phyloP scores from a whole-genome alignment of 2,113 vertebrate genomes.

The Litocranius walleri region DNA sequence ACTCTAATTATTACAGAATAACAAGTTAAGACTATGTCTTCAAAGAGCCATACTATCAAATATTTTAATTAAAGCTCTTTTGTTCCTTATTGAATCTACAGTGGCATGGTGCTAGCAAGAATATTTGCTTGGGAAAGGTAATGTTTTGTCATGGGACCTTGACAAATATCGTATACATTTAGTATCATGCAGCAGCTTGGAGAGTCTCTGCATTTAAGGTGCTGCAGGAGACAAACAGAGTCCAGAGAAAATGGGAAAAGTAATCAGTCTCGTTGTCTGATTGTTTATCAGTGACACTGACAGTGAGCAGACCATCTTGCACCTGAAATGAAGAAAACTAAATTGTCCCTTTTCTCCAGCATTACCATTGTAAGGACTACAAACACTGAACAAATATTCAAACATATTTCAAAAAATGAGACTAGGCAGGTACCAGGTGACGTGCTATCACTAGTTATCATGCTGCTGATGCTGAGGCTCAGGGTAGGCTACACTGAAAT shows the following conservation, averaged over 20 bases:
- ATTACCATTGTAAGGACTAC: not conserved
- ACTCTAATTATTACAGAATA: not conserved
- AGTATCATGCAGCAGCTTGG: not conserved
- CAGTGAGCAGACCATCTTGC: not conserved
- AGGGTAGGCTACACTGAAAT: not conserved
- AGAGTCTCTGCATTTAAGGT: not conserved
- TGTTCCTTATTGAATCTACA: not conserved
- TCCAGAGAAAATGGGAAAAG: not conserved
- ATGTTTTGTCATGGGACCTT: not conserved
- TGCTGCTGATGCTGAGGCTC: not conserved
- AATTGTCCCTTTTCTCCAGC: not conserved
- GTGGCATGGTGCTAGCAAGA: not conserved
- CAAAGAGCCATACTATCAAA: not conserved
- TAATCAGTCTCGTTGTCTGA: not conserved
- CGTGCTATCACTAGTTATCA: not conserved
- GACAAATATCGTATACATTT: not conserved
- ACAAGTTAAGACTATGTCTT: not conserved
- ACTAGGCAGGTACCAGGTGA: not conserved
- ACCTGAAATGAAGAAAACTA: not conserved
- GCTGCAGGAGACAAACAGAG: not conserved
- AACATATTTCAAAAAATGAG: not conserved
- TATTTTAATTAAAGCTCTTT: slow-evolving; percentile 6
- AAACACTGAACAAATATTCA: not conserved
- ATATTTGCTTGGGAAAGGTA: not conserved
- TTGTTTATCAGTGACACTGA: not conserved